Evolutionary conservation across 2,113 vertebrate species (phyloP), one percentile per base, ranked within the genome.

Genomic region (Austrofundulus limnaeus): DNA sequence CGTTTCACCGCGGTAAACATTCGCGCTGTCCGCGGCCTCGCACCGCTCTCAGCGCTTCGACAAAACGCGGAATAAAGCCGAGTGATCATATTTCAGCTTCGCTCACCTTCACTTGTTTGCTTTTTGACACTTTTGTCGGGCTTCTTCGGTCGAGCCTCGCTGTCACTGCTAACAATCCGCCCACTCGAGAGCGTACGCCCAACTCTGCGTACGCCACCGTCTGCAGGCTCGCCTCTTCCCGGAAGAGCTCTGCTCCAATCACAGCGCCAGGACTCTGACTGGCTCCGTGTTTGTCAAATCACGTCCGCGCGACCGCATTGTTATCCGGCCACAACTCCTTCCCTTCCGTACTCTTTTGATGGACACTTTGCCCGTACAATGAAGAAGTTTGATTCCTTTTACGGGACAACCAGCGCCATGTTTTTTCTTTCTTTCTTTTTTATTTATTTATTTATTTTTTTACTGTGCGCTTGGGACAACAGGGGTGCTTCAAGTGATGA

Each of bases 381-480:
- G 72, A 82, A 81, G 52, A 77, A 74, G 77, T 89, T 90, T 89
- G 74, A 86, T 77, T 89, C 92, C 91, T 92, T 92, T 78, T 92
- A 91, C 80, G 90, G 91, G 72, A 70, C 31, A 34, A 34, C 8
- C 5, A 34, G 28, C 31, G 31, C 31, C 31, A 34, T 34, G 3
- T 28, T 28, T 28, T 28, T 28, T 4, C 3, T 28, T n/a, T n/a
- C n/a, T n/a, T n/a, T n/a, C n/a, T n/a, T n/a, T n/a, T n/a, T n/a
- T n/a, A n/a, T n/a, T n/a, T n/a, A n/a, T n/a, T n/a, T n/a, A n/a
- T n/a, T n/a, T n/a, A 28, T 28, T 28, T 28, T 28, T 28, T 28
- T 28, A 28, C 3, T 28, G 28, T 3, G 28, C 28, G 3, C 28
- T 3, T 4, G 28, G 28, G 28, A 28, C 28, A 28, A 7, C n/a